Conservation (phyloP, 2,888 invertebrate genomes). For the Helicoverpa assulta region DNA sequence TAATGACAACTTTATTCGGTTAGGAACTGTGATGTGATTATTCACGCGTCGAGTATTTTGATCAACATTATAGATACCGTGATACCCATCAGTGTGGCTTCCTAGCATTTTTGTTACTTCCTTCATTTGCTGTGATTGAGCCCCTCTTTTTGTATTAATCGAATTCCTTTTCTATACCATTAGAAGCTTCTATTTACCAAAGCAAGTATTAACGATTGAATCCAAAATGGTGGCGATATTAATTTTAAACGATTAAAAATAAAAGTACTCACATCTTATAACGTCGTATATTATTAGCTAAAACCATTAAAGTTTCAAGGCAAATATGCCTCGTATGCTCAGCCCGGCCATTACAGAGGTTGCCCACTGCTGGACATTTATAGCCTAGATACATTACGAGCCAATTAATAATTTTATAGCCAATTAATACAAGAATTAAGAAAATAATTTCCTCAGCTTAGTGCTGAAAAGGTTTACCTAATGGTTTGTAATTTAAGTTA, state of each 20-base stretch:
- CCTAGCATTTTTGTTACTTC: slow-evolving; percentile 24
- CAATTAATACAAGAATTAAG: slow-evolving; percentile 21
- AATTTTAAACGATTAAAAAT: slow-evolving; percentile 15
- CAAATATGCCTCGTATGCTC: not conserved
- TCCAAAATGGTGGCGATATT: not conserved
- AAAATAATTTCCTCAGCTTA: slow-evolving; percentile 23
- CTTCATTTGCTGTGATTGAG: slow-evolving; percentile 23
- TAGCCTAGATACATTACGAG: slow-evolving; percentile 27
- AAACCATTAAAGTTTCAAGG: slow-evolving; percentile 34
- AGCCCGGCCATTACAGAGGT: not conserved
- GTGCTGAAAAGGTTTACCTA: not conserved
- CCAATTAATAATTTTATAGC: slow-evolving; percentile 41
- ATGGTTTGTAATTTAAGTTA: not conserved
- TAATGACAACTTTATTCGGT: slow-evolving; percentile 43
- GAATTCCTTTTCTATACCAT: slow-evolving; percentile 1
- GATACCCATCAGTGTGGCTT: slow-evolving; percentile 12
- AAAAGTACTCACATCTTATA: slow-evolving; percentile 18
- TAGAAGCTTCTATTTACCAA: not conserved
- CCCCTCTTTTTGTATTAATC: slow-evolving; percentile 16
- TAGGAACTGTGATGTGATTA: slow-evolving; percentile 39
- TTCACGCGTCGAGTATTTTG: slow-evolving; percentile 51
- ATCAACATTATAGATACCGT: slow-evolving; percentile 41
- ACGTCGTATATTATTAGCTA: not conserved
- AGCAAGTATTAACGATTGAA: not conserved
- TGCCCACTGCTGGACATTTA: slow-evolving; percentile 21